Evolutionary conservation across 2,113 vertebrate species (phyloP).

Genomic region (Ancistrus triradiatus): DNA sequence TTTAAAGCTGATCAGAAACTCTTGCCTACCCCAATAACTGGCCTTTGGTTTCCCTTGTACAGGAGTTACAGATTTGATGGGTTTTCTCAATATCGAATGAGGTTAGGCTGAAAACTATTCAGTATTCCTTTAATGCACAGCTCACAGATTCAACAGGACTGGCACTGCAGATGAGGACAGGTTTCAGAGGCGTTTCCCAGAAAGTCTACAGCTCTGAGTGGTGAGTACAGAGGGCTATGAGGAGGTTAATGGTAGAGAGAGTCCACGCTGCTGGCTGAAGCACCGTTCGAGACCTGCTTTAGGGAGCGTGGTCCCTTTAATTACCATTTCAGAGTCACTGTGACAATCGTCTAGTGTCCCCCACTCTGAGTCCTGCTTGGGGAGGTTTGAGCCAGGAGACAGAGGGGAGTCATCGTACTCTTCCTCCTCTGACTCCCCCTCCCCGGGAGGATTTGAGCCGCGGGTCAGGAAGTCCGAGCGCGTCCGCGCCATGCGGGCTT

Average conservation of each 20-base stretch:
- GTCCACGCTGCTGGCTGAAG: conserved; percentile 53
- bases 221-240: conserved; percentile 53
- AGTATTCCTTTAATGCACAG: not conserved
- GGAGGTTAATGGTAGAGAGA: conserved; percentile 71
- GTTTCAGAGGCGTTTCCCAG: conserved; percentile 40
- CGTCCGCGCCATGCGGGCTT: conserved; percentile 98
- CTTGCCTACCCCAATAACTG: too few relatives aligned
- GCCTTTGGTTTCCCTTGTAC: too few relatives aligned
- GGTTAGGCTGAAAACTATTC: too few relatives aligned
- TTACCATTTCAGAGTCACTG: conserved; percentile 99
- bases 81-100: too few relatives aligned
- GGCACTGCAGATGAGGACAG: conserved; percentile 35
- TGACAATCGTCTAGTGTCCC: conserved; percentile 86
- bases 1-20: too few relatives aligned
- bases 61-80: too few relatives aligned
- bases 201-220: conserved; percentile 56
- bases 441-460: conserved; percentile 79
- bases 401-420: conserved; percentile 81
- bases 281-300: conserved; percentile 42
- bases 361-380: conserved; percentile 74
- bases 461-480: conserved; percentile 99
- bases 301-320: conserved; percentile 55
- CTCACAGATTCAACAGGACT: not conserved
- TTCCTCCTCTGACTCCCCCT: conserved; percentile 94
- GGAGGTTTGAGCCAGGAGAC: conserved; percentile 78